Percentiles rank a stretch among this genome's conserved stretches.
Conservation (phyloP, 1,140 invertebrate genomes). For the Plectrocnemia conspersa region DNA sequence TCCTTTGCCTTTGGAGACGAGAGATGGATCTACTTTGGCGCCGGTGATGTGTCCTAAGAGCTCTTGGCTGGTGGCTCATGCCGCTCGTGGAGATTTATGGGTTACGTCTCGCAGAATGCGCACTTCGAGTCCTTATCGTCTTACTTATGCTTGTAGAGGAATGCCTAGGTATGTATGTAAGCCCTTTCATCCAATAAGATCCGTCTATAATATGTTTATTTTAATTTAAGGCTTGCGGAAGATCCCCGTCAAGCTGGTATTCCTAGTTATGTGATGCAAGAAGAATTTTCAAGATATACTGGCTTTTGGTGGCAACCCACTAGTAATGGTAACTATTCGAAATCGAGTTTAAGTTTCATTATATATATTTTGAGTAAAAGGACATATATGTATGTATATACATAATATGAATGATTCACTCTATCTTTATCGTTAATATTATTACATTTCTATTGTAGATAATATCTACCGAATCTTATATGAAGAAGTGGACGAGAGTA, state of each 20-base stretch:
- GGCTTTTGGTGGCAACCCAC: conserved; percentile 97
- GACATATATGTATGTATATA: too few species aligned
- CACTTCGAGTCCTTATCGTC: conserved; percentile 50
- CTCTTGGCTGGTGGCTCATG: conserved; percentile 81
- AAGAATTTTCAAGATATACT: conserved; percentile 93
- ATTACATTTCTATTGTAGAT: conserved; percentile 50
- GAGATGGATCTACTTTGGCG: conserved; percentile 66
- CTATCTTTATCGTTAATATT: too few species aligned
- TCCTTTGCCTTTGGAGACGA: conserved; percentile 34
- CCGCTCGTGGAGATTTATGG: conserved; percentile 89
- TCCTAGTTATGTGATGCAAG: conserved; percentile 96
- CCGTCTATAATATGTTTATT: not conserved
- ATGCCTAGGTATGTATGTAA: conserved; percentile 38
- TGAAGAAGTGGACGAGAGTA: conserved; percentile 93
- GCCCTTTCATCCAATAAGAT: not conserved
- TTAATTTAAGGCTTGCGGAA: conserved; percentile 58
- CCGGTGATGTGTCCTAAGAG: conserved; percentile 89
- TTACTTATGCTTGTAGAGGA: conserved; percentile 82
- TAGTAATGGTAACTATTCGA: conserved; percentile 50
- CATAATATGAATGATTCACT: too few species aligned
- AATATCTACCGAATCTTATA: conserved; percentile 85
- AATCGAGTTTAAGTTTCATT: conserved; percentile 2
- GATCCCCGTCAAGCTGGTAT: conserved; percentile 87
- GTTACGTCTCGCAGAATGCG: conserved; percentile 68
- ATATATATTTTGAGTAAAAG: too few species aligned